Base-by-base conservation (phyloP, 2,113 vertebrate genomes). In the Pao palembangensis region DNA sequence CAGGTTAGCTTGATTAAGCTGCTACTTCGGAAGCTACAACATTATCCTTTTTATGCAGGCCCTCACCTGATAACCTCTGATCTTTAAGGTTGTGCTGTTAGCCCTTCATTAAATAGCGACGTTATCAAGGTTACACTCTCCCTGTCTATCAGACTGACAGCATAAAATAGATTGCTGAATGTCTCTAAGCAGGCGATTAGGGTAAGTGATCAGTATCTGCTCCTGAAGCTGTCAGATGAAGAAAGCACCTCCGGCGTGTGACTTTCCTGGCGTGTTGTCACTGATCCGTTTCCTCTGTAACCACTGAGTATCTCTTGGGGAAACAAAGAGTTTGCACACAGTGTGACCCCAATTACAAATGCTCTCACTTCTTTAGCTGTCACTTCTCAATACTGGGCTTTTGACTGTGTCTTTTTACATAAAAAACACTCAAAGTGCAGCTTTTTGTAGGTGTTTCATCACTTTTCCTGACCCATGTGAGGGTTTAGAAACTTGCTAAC, bases 31-130 rank as follows among this genome's bases (percentile, higher is more conserved):
- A 23, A 8, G 28, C 28, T 31, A 6, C 5, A 31, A 31, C 28
- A 6, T 31, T 4, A 31, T 8, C 28, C 1, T 31, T 31, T 31
- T 7, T 31, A 4, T 31, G 28, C 28, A 6, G 28, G 28, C 1
- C 5, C 5, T 8, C 28, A 31, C 21, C 21, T 31, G 73, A 79
- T 84, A 64, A 83, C 77, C 82, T 85, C 61, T 79, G 75, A 76
- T 61, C 82, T 57, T 69, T 55, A 17, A 75, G 73, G 67, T 76
- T 67, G 61, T 1, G 1, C 21, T 23, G 53, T 51, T 84, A 77
- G 80, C 85, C 70, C 53, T 51, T 55, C 51, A 48, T 43, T 71
- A 80, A 73, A 79, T 4, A 28, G 61, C 55, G 66, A 55, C 68
- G 62, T 8, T 47, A 61, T 55, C 5, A 4, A 20, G 67, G 68